Conservation (phyloP, 1,140 invertebrate genomes). For the Ericerus pela region DNA sequence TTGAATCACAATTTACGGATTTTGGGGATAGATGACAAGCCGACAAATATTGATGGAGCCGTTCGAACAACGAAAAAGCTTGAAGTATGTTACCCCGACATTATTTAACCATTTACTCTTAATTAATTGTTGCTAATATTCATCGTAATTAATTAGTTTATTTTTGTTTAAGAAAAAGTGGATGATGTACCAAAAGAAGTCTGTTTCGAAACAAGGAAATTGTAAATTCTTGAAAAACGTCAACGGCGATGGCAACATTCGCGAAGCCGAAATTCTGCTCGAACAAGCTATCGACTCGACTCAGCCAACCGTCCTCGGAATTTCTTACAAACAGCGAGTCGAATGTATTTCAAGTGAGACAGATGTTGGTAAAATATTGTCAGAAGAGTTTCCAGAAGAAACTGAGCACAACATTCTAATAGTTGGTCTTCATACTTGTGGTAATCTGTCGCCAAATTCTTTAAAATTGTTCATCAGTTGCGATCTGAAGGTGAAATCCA, state of each 20-base stretch:
- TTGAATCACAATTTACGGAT: constrained; percentile 53
- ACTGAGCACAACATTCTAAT: constrained; percentile 15
- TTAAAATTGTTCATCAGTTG: constrained; percentile 53
- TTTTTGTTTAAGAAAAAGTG: constrained; percentile 16
- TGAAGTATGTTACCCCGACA: constrained; percentile 28
- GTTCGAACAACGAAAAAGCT: constrained; percentile 42
- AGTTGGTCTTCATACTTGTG: constrained; percentile 75
- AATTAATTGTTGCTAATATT: not conserved
- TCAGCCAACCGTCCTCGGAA: constrained; percentile 14
- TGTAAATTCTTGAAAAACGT: no score
- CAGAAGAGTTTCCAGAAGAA: constrained; percentile 31
- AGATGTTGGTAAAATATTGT: constrained; percentile 35
- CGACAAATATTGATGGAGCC: constrained; percentile 45
- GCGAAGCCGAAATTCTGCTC: not conserved
- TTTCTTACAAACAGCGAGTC: constrained; percentile 18
- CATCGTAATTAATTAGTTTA: not conserved
- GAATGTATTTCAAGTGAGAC: constrained; percentile 27
- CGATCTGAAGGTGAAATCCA: constrained; percentile 34
- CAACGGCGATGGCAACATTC: no score
- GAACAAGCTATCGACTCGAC: not conserved
- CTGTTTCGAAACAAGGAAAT: no score
- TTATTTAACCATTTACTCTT: not conserved
- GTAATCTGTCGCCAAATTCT: constrained; percentile 58
- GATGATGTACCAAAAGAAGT: constrained; percentile 3
- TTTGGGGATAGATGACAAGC: constrained; percentile 60